phyloP scores from a whole-genome alignment of 1,140 invertebrate species.

The Cyclina sinensis region DNA sequence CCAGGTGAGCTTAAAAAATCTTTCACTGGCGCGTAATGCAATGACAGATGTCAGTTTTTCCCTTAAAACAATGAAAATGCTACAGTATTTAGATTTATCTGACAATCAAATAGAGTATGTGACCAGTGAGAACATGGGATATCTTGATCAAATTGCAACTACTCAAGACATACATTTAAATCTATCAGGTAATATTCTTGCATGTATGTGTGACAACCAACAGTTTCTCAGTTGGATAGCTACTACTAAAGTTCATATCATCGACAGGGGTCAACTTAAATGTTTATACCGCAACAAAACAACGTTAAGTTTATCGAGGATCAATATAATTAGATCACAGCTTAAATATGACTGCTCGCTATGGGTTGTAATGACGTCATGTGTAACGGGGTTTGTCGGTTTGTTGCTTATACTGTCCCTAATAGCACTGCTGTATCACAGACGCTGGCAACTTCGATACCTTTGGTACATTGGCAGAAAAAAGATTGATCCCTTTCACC shows the following conservation, averaged over 20 bases:
- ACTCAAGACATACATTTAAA: background rate
- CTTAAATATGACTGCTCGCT: constrained; percentile 1
- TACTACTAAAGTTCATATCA: constrained; percentile 10
- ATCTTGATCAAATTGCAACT: background rate
- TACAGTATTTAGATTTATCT: background rate
- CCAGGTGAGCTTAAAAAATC: background rate
- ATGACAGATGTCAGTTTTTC: constrained; percentile 3
- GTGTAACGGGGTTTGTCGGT: background rate
- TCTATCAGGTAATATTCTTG: constrained; percentile 21
- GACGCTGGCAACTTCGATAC: constrained; percentile 38
- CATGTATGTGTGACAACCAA: constrained; percentile 15
- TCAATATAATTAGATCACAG: background rate
- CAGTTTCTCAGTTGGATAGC: constrained; percentile 20
- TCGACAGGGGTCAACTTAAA: background rate
- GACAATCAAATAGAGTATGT: constrained; percentile 33
- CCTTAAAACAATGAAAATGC: background rate
- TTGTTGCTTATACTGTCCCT: constrained; percentile 16
- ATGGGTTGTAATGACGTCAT: constrained; percentile 26
- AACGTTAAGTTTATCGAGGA: background rate
- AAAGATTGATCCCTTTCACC: constrained; percentile 13
- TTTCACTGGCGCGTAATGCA: constrained; percentile 1
- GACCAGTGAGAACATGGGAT: background rate
- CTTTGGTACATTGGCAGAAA: constrained; percentile 33
- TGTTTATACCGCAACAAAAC: background rate
- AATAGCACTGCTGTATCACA: constrained; percentile 11